Evolutionary conservation across 2,888 invertebrate species (phyloP).

Genomic region (Ichneumoninae sp.): DNA sequence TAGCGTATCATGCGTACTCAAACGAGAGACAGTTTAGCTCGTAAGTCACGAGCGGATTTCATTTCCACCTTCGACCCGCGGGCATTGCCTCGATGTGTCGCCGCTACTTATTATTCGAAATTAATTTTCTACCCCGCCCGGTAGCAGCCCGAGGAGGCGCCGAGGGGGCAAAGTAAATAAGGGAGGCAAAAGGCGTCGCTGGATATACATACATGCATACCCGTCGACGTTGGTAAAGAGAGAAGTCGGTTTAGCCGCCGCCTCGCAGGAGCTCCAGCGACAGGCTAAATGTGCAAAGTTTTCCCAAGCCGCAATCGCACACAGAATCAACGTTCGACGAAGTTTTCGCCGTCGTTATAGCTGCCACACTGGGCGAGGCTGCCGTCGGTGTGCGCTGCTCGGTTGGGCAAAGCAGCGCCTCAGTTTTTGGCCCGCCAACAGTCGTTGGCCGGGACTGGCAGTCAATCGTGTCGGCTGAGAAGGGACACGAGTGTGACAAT

Average conservation of each 20-base stretch:
- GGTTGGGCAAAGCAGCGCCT: conserved; percentile 1
- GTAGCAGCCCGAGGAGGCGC: neutral
- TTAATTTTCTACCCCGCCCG: conserved; percentile 55
- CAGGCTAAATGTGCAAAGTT: conserved; percentile 78
- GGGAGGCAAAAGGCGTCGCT: neutral
- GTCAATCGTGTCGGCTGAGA: neutral
- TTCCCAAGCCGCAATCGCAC: conserved; percentile 76
- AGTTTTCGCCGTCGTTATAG: conserved; percentile 54
- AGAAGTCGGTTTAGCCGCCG: conserved; percentile 46
- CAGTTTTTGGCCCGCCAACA: neutral
- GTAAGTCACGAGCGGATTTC: conserved; percentile 19
- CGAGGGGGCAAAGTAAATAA: conserved; percentile 21
- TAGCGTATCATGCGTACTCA: neutral
- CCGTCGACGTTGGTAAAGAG: conserved; percentile 39
- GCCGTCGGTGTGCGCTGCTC: conserved; percentile 43
- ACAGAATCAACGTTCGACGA: conserved; percentile 75
- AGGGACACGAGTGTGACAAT: neutral
- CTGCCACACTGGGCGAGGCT: conserved; percentile 9
- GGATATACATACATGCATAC: neutral
- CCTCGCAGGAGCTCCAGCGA: conserved; percentile 68
- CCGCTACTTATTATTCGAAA: conserved; percentile 41
- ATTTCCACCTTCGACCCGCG: neutral
- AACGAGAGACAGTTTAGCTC: neutral
- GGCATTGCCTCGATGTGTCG: conserved; percentile 10
- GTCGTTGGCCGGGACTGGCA: neutral